Percentiles rank a stretch among this genome's conserved stretches.
Conservation (phyloP, 2,797 vertebrate genomes). For the Pangasius larnaudii region DNA sequence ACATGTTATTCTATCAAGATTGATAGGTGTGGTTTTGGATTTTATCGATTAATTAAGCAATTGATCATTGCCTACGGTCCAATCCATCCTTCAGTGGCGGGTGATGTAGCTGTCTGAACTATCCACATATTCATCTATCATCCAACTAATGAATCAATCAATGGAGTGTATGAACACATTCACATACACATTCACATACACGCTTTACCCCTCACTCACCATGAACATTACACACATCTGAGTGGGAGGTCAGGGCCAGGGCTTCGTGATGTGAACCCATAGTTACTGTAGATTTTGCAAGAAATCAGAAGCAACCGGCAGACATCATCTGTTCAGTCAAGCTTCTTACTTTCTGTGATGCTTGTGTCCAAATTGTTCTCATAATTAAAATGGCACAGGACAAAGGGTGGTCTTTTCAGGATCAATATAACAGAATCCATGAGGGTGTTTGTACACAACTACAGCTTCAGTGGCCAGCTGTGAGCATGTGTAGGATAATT, state of each 20-base stretch:
- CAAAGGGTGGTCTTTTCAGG: background rate
- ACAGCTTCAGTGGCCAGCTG: background rate
- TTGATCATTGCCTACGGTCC: slow-evolving; percentile 41
- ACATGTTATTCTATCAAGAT: slow-evolving; percentile 41
- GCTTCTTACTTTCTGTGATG: background rate
- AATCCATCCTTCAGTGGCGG: slow-evolving; percentile 33
- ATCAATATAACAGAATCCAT: background rate
- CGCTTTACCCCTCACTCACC: background rate
- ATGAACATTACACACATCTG: slow-evolving; percentile 11
- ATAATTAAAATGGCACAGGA: slow-evolving; percentile 51
- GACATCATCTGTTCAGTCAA: slow-evolving; percentile 14
- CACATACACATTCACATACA: slow-evolving; percentile 1
- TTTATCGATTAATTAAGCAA: slow-evolving; percentile 54
- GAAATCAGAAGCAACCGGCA: slow-evolving; percentile 23
- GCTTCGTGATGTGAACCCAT: background rate
- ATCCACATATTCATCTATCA: slow-evolving; percentile 51
- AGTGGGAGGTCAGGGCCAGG: background rate
- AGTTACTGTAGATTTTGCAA: slow-evolving; percentile 18
- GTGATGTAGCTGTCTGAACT: slow-evolving; percentile 46
- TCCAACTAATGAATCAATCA: slow-evolving; percentile 49
- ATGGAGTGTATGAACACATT: slow-evolving; percentile 30
- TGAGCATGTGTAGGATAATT: background rate
- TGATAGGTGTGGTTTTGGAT: slow-evolving; percentile 39
- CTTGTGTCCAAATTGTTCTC: slow-evolving; percentile 28
- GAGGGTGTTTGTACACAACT: background rate